Evolutionary conservation across 2,797 vertebrate species (phyloP).

Genomic region (Chrosomus eos): DNA sequence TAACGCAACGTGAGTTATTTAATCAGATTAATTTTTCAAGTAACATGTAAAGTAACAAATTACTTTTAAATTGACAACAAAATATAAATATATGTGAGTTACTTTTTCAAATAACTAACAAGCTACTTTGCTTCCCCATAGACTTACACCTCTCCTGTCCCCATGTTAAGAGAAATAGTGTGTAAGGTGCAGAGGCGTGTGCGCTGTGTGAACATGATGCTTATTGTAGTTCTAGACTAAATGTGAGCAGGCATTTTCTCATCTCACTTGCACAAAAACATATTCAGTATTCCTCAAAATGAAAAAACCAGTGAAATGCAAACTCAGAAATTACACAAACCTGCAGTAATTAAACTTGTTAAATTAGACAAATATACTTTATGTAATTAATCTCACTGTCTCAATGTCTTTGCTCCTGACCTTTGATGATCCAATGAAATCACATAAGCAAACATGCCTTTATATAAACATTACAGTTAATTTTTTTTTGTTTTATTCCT

Average conservation of each 20-base stretch:
- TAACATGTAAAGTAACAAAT: background rate
- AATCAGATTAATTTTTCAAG: background rate
- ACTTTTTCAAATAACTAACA: too few species aligned
- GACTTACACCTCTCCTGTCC: background rate
- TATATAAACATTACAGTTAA: background rate
- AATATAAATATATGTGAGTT: too few species aligned
- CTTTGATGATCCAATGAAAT: background rate
- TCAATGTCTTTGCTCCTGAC: background rate
- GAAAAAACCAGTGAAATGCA: background rate
- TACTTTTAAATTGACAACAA: too few species aligned
- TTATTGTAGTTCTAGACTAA: background rate
- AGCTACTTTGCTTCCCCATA: too few species aligned
- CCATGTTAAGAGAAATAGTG: background rate
- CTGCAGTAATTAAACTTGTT: background rate
- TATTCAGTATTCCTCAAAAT: background rate
- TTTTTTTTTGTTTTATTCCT: background rate
- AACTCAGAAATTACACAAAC: background rate
- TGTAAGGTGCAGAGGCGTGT: background rate
- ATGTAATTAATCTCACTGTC: background rate
- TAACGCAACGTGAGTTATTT: background rate
- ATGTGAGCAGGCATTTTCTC: background rate
- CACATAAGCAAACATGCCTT: background rate
- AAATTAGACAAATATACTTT: background rate
- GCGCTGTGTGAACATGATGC: too few species aligned
- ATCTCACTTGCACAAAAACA: background rate